Evolutionary conservation across 2,113 vertebrate genomes (phyloP).

Genomic region (Anolis carolinensis): DNA sequence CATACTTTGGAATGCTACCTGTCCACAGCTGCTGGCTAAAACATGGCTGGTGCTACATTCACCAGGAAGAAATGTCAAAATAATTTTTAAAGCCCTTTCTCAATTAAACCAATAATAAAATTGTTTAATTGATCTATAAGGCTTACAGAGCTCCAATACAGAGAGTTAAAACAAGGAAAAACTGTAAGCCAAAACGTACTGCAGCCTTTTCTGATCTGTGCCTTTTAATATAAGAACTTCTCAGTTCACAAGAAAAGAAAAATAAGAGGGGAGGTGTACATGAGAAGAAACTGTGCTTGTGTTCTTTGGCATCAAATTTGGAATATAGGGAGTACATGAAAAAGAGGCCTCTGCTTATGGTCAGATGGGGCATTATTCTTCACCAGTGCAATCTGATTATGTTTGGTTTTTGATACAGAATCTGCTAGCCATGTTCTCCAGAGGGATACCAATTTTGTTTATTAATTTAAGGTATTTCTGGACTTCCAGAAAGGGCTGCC

Average conservation of each 20-base stretch:
- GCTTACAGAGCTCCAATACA: not conserved
- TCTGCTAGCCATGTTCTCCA: slow-evolving; percentile 1
- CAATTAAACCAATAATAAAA: not conserved
- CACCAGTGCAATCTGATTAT: not conserved
- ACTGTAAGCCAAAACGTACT: not conserved
- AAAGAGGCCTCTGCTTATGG: not conserved
- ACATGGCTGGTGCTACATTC: accelerated
- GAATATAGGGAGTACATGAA: not conserved
- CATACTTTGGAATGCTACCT: slow-evolving; percentile 45
- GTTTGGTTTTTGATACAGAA: not conserved
- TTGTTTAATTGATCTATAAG: not conserved
- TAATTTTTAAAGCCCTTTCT: not conserved
- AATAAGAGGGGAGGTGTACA: not conserved
- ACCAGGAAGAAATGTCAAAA: not conserved
- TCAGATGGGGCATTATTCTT: not conserved
- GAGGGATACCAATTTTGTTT: not conserved
- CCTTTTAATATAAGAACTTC: not conserved
- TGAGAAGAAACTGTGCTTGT: not conserved
- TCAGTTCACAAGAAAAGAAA: not conserved
- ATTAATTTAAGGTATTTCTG: not conserved
- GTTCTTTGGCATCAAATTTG: not conserved
- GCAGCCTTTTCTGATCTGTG: not conserved
- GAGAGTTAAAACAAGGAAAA: not conserved
- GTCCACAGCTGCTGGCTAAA: slow-evolving; percentile 26
- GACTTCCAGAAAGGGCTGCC: no score